Percentiles rank a stretch among this genome's conserved stretches.
phyloP scores from a whole-genome alignment of 1,140 invertebrate species.

The Brachionus manjavacas region DNA sequence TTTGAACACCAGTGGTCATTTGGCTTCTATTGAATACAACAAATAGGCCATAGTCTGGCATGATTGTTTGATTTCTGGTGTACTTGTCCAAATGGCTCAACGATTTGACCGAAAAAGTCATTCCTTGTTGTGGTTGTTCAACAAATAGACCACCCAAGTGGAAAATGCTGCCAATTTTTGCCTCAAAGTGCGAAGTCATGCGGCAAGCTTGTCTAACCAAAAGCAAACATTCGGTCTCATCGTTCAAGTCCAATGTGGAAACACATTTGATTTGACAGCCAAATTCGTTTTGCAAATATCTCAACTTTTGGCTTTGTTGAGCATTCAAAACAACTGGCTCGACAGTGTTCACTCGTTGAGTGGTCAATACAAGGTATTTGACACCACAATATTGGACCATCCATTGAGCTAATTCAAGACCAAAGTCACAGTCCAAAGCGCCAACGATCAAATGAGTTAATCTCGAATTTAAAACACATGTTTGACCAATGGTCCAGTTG shows the following conservation, averaged over 20 bases:
- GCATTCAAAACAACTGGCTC: neutral
- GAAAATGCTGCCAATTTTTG: neutral
- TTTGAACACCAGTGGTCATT: neutral
- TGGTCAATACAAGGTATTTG: constrained; percentile 9
- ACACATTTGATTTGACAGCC: constrained; percentile 13
- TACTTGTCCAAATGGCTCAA: neutral
- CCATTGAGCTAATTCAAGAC: constrained; percentile 24
- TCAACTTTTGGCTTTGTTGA: constrained; percentile 7
- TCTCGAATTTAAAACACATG: neutral
- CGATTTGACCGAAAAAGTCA: neutral
- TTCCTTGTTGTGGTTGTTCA: constrained; percentile 6
- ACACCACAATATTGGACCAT: constrained; percentile 24
- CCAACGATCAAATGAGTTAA: constrained; percentile 4
- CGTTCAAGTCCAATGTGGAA: constrained; percentile 11
- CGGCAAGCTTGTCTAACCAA: neutral
- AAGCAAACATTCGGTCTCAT: neutral
- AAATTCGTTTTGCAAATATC: constrained; percentile 23
- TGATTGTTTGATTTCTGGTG: neutral
- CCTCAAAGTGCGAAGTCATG: constrained; percentile 27
- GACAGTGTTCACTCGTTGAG: neutral
- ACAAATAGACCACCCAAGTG: neutral
- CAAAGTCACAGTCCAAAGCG: constrained; percentile 21
- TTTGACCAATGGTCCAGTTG: neutral
- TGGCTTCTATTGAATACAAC: neutral
- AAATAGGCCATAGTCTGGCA: constrained; percentile 33